Percentiles rank a stretch among this genome's conserved stretches.
phyloP scores from a whole-genome alignment of 2,113 vertebrate species.

The Labeo rohita region DNA sequence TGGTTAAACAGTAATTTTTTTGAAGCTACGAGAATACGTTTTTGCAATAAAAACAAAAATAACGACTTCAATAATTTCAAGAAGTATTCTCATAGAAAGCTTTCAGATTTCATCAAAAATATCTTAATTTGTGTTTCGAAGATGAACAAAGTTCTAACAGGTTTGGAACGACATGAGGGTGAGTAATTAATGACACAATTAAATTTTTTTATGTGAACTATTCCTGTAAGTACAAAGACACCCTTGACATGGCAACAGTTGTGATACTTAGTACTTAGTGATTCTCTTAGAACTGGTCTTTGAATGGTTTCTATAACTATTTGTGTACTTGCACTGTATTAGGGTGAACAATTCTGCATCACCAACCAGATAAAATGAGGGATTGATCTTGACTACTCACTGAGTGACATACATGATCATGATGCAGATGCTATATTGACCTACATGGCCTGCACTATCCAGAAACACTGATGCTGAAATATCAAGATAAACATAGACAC shows the following conservation, averaged over 20 bases:
- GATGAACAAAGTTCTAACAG: too few species aligned
- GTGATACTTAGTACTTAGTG: background rate
- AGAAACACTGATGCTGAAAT: slow-evolving; percentile 41
- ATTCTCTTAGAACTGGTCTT: background rate
- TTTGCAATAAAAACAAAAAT: too few species aligned
- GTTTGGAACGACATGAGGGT: too few species aligned
- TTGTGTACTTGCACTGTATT: background rate
- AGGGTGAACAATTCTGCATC: slow-evolving; percentile 1
- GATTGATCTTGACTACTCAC: background rate
- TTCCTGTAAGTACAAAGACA: background rate
- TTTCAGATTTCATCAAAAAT: too few species aligned
- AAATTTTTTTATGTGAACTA: too few species aligned
- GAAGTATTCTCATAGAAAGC: too few species aligned
- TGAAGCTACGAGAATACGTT: too few species aligned
- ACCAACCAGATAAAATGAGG: slow-evolving; percentile 24
- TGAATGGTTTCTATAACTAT: background rate
- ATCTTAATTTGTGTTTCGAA: too few species aligned
- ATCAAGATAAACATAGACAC: background rate
- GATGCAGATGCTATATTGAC: slow-evolving; percentile 47
- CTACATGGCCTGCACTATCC: slow-evolving; percentile 45
- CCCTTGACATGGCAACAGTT: background rate
- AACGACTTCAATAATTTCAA: too few species aligned
- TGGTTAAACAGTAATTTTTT: too few species aligned
- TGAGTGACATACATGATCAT: slow-evolving; percentile 14
- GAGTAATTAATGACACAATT: too few species aligned